These are phyloP conservation scores for Leptura quadrifasciata DNA, from an alignment of 2,888 invertebrate species.

Conservation along the genomic window DNA sequence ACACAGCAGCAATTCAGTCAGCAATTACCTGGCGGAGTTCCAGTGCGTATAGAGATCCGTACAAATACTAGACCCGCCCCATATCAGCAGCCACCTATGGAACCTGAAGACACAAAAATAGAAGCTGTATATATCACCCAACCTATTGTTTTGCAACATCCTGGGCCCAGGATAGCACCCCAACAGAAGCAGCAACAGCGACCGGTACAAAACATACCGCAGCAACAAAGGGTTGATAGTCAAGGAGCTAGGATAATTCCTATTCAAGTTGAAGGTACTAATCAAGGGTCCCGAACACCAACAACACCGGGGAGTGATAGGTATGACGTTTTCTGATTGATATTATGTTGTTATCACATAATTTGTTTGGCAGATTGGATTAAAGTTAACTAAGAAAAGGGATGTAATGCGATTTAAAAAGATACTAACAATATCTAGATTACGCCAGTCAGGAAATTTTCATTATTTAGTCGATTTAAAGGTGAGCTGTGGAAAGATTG, in stretches of 20 bases:
- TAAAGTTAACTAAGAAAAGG: too few relatives aligned
- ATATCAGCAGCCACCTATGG: slow-evolving; percentile 54
- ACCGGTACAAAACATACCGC: slow-evolving; percentile 62
- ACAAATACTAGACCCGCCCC: slow-evolving; percentile 49
- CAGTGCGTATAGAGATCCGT: slow-evolving; percentile 55
- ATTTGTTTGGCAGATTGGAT: too few relatives aligned
- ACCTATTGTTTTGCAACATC: slow-evolving; percentile 68
- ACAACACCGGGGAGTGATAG: slow-evolving; percentile 60
- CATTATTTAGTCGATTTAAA: too few relatives aligned
- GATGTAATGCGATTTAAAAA: too few relatives aligned
- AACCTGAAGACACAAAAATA: slow-evolving; percentile 63
- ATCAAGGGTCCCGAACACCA: slow-evolving; percentile 70
- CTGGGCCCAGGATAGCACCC: slow-evolving; percentile 61
- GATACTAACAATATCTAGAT: too few relatives aligned
- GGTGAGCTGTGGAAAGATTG: too few relatives aligned
- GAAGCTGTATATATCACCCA: slow-evolving; percentile 69
- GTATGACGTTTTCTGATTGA: slow-evolving; percentile 47
- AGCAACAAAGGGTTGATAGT: slow-evolving; percentile 62
- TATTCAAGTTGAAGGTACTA: slow-evolving; percentile 79
- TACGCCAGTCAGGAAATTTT: too few relatives aligned
- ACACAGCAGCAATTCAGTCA: slow-evolving; percentile 61
- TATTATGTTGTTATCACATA: background rate
- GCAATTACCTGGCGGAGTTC: slow-evolving; percentile 44
- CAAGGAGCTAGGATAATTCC: slow-evolving; percentile 78
- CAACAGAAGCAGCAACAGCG: slow-evolving; percentile 60